Base-by-base conservation (phyloP, 1,140 invertebrate species). In the Caenorhabditis inopinata region DNA sequence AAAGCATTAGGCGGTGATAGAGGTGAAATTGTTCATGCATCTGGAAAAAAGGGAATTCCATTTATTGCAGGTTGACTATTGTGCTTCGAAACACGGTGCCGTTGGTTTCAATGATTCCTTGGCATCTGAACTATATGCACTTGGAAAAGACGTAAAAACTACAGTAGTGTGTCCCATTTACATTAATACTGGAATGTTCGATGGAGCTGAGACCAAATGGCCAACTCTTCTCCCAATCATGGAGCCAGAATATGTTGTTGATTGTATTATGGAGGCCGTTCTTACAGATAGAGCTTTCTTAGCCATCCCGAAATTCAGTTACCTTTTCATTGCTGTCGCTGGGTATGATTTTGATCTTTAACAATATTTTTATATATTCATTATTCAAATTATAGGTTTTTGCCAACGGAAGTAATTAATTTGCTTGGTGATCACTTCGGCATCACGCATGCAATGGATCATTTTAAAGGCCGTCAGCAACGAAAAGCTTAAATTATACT, bases 181-280 rank as follows among this genome's bases (percentile, higher is more conserved):
- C 88, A 96, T 96, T 80, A 92, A 93, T 85, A 97, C 95, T 5
- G 95, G 95, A 83, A 96, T 97, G 94, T 97, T 97, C 85, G 93
- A 93, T 29, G 93, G 94, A 82, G 93, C 94, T 32, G 91, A 93
- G 85, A 92, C 94, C 11, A 83, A 81, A 68, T 84, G 81, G 89
- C 90, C 74, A 88, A 93, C 93, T 89, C 92, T 94, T 81, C 89
- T 96, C 62, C 93, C 94, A 49, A 93, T 93, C 79, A 89, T 97
- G 85, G 93, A 93, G 85, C 92, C 94, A 3, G 94, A 95, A 83
- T 92, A 93, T 83, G 95, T 95, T 42, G 94, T 93, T 0, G 92
- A 94, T 85, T 91, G 93, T 83, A 92, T 95, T 23, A 91, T 96
- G 53, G 90, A 92, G 35, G 94, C 93, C 23, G 92, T 97, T 85